phyloP scores from a whole-genome alignment of 2,888 invertebrate genomes.

The Hymenopus coronatus region DNA sequence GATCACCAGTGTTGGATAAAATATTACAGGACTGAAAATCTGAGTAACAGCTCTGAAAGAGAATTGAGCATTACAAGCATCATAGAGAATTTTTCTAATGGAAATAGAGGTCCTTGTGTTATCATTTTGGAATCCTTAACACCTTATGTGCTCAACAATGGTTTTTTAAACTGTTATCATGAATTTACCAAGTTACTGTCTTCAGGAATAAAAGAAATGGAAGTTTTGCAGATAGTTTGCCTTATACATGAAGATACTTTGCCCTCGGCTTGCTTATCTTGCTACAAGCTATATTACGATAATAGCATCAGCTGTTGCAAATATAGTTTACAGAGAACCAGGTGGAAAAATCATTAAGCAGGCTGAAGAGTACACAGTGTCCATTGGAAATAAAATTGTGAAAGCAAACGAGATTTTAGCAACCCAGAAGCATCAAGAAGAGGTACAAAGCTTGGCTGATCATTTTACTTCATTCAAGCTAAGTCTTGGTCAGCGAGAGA shows the following conservation, averaged over 20 bases:
- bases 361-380: background rate
- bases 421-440: background rate
- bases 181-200: background rate
- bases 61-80: background rate
- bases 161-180: background rate
- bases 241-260: background rate
- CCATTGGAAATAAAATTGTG: background rate
- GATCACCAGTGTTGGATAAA: background rate
- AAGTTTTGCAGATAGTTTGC: background rate
- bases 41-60: background rate
- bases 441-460: slow-evolving; percentile 41
- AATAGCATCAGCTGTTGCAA: background rate
- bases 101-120: background rate
- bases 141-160: background rate
- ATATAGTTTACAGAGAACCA: background rate
- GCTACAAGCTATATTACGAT: background rate
- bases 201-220: background rate
- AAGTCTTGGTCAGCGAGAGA: slow-evolving; percentile 60
- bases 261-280: background rate
- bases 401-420: background rate
- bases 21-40: background rate
- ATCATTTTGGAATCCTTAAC: background rate
- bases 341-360: background rate
- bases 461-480: slow-evolving; percentile 63
- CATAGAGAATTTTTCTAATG: background rate